Evolutionary conservation across 2,888 invertebrate genomes (phyloP), one percentile per base, ranked within the genome.

Genomic region (Drosophila neotestacea): DNA sequence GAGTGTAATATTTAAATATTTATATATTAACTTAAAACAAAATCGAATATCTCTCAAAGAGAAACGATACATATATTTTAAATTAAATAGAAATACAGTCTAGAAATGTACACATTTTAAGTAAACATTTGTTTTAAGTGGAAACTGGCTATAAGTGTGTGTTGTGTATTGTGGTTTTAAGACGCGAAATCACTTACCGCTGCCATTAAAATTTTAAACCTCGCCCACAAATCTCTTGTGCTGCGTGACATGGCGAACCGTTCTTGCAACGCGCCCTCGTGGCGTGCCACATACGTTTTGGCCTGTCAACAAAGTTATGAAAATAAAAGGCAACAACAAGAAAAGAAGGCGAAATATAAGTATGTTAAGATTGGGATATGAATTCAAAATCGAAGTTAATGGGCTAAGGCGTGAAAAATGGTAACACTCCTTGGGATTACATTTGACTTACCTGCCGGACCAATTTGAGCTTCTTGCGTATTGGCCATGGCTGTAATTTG

Each of bases 241-340:
- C 96, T 97, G 91, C 96, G 96, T 70, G 96, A 97, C 92, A 97
- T 97, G n/a, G 97, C 97, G 71, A 98, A 94, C 70, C 97, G 93
- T 90, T 97, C 97, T 90, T 97, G 97, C 56, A 98, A 93, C 84
- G 96, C 97, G 0, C 98, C 98, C 92, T 98, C 97, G 91, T 98
- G 98, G 50, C 95, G 95, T 83, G 96, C 96, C 50, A 98, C 96
- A 92, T 97, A 98, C 27, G 95, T 94, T 92, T 97, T 97, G 0
- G 98, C 98, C 94, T 96, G 79, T 90, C 89, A 81, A 89, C 85
- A 83, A 67, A 71, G 75, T 79, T 86, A 70, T 48, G 61, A 55
- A 65, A 52, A 52, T 6, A 28, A 44, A 52, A 30, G 22, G 50
- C 34, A 46, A 32, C 50, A 58, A 60, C 27, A 61, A 56, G 60